Base-by-base conservation (phyloP, 2,113 vertebrate genomes). In the Rallus limicola region DNA sequence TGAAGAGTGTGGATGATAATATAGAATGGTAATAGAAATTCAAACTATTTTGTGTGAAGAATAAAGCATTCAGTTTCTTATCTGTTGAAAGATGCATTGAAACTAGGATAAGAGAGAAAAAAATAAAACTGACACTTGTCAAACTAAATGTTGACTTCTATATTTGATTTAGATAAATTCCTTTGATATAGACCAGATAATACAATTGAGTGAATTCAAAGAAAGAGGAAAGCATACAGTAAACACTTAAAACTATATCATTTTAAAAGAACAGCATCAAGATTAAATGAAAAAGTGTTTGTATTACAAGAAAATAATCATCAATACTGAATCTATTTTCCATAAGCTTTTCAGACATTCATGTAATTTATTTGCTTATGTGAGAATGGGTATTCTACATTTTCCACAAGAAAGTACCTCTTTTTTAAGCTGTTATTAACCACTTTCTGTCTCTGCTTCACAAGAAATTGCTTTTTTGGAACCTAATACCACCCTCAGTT, bases 51-150 rank as follows among this genome's bases (percentile, higher is more conserved):
- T 72, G 8, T 75, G 6, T 76, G 75, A 58, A 92, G 36, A 85
- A 83, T 67, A 92, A 79, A 72, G 7, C 28, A 79, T 95, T 95
- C 36, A 36, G 36, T 36, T 94, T 14, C 42, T 83, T 88, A 72
- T 36, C 34, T 48, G 21, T 58, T 79, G 83, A 62, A 70, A 93
- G 58, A 84, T 77, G 13, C 9, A 50, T 63, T 93, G 53, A 92
- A 82, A 79, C 14, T 77, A 25, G 9, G 11, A 65, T 70, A 92
- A 90, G 11, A 28, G 44, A 88, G 56, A 96, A 90, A 85, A 92
- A 93, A 96, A 90, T 59, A 89, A 92, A 89, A 80, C 21, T 91
- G 94, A 90, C 76, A 93, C 15, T 84, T 74, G 46, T 94, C 92
- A 96, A 68, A 80, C 7, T 90, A 81, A 91, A 90, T 95, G 33